These are phyloP conservation scores for Microplitis deprimator DNA, from an alignment of 2,888 invertebrate genomes.

Conservation along the genomic window DNA sequence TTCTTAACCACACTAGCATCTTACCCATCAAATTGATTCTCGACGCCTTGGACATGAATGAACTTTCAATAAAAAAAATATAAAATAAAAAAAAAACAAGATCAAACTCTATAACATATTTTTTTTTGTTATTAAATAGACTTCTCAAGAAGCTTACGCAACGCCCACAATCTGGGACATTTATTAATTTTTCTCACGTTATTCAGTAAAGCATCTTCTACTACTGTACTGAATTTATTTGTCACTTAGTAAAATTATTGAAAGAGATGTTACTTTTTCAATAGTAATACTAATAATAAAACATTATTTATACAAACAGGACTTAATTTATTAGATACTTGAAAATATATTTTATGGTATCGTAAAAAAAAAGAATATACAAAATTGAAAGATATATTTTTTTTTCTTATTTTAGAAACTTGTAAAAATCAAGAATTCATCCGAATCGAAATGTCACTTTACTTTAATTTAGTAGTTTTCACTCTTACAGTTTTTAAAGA, in stretches of 20 bases:
- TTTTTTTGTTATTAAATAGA: background rate
- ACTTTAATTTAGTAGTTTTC: no score
- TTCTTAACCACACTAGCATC: background rate
- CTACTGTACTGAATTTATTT: background rate
- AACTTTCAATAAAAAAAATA: background rate
- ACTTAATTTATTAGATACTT: no score
- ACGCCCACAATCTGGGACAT: background rate
- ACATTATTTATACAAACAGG: no score
- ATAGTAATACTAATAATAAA: no score
- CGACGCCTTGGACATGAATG: background rate
- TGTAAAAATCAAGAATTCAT: no score
- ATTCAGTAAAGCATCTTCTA: background rate
- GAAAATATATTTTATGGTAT: no score
- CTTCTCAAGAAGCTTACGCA: background rate
- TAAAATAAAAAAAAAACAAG: background rate
- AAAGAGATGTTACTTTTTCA: no score
- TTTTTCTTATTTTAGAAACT: no score
- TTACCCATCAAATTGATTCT: background rate
- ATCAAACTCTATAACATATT: background rate
- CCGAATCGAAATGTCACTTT: no score
- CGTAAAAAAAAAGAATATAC: no score
- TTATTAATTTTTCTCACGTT: conserved; percentile 1
- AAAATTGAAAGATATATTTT: no score
- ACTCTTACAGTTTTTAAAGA: no score
- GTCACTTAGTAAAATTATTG: background rate